These are phyloP conservation scores for Mesitornis unicolor DNA, from an alignment of 2,113 vertebrate species.

Conservation along the genomic window DNA sequence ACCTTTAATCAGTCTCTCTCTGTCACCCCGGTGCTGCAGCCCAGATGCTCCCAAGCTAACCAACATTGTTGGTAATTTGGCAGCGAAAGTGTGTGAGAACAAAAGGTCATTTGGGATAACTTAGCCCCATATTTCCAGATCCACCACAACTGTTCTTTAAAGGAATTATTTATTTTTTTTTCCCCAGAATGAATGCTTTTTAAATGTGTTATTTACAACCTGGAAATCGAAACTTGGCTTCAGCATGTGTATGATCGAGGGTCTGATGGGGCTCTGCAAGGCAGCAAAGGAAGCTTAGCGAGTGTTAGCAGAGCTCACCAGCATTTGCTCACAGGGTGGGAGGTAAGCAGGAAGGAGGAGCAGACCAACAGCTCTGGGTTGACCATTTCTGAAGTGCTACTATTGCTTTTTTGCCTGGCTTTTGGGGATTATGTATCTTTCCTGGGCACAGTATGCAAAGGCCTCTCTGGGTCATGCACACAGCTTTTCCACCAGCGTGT, in stretches of 20 bases:
- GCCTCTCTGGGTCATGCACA: neutral
- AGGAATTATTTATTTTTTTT: neutral
- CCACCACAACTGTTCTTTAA: neutral
- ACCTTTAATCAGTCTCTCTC: neutral
- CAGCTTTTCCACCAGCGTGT: neutral
- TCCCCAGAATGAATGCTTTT: neutral
- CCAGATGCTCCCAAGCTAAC: neutral
- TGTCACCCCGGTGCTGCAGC: neutral
- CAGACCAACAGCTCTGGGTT: neutral
- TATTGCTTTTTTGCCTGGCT: neutral
- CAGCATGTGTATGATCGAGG: neutral
- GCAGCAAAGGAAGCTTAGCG: neutral
- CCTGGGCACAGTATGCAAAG: neutral
- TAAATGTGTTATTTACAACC: neutral
- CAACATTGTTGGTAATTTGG: neutral
- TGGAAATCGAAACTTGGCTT: neutral
- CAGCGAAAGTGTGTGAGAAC: neutral
- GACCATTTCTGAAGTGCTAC: neutral
- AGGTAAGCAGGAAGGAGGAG: neutral
- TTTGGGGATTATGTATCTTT: neutral
- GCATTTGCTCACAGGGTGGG: neutral
- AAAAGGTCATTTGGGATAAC: neutral
- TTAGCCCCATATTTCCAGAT: neutral
- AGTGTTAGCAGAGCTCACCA: neutral
- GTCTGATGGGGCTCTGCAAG: neutral